Evolutionary conservation across 2,113 vertebrate species (phyloP).

Genomic region (Suncus etruscus): DNA sequence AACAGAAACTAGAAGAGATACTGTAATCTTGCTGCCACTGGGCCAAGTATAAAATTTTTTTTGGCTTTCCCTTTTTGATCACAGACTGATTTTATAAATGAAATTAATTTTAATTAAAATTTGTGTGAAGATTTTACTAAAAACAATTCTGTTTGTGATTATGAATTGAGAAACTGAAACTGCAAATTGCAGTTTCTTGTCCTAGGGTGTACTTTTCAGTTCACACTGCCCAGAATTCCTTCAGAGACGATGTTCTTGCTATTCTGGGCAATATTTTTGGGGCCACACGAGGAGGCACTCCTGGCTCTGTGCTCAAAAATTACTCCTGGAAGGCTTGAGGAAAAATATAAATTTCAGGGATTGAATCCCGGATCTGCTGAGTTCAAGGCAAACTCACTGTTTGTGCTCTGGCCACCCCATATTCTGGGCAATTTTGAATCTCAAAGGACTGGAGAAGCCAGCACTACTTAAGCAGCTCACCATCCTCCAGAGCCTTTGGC

Average conservation of each 20-base stretch:
- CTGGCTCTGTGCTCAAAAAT: too few relatives aligned
- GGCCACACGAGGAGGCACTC: too few relatives aligned
- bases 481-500: background rate
- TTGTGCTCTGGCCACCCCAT: background rate
- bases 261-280: background rate
- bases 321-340: too few relatives aligned
- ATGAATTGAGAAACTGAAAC: background rate
- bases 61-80: background rate
- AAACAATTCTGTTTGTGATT: background rate
- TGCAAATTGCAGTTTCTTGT: background rate
- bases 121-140: slow-evolving; percentile 45
- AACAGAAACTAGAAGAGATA: background rate
- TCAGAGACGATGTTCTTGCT: background rate
- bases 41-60: background rate
- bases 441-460: background rate
- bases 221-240: background rate
- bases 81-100: slow-evolving; percentile 56
- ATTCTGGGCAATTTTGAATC: background rate
- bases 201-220: background rate
- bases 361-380: too few relatives aligned
- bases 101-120: slow-evolving; percentile 58
- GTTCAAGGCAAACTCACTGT: too few relatives aligned
- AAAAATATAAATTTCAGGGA: too few relatives aligned
- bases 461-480: background rate
- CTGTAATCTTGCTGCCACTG: background rate